phyloP scores from a whole-genome alignment of 1,140 invertebrate species.

The Drosophila biarmipes region DNA sequence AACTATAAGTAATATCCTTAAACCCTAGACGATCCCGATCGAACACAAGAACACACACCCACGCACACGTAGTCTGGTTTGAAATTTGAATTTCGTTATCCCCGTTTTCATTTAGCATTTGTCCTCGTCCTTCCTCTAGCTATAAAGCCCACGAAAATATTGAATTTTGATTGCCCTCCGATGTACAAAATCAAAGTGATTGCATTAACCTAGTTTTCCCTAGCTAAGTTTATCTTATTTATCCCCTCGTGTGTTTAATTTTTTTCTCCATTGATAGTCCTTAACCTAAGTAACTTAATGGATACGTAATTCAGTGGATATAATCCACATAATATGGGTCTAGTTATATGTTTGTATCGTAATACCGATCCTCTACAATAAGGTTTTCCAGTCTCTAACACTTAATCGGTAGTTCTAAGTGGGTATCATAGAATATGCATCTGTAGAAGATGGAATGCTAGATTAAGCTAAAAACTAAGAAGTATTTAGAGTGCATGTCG shows the following conservation, averaged over 20 bases:
- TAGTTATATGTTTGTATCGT: constrained; percentile 33
- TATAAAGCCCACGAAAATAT: constrained; percentile 8
- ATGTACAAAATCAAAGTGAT: constrained; percentile 30
- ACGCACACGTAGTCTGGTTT: constrained; percentile 27
- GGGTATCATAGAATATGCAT: constrained; percentile 8
- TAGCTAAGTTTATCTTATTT: constrained; percentile 6
- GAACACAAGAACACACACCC: constrained; percentile 17
- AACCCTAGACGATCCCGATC: not conserved
- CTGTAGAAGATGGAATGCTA: constrained; percentile 34
- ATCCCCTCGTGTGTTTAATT: constrained; percentile 17
- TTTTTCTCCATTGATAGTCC: constrained; percentile 7
- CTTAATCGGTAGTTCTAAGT: constrained; percentile 19
- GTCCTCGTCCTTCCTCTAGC: constrained; percentile 6
- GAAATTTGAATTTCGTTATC: constrained; percentile 36
- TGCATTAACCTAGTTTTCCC: constrained; percentile 15
- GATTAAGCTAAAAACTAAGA: constrained; percentile 3
- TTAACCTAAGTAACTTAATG: constrained; percentile 18
- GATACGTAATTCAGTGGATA: not conserved
- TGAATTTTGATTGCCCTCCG: constrained; percentile 26
- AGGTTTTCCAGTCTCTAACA: constrained; percentile 31
- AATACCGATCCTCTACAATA: not conserved
- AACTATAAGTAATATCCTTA: constrained; percentile 27
- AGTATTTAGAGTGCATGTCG: constrained; percentile 35
- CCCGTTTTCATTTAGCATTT: constrained; percentile 24
- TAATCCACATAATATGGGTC: constrained; percentile 15